phyloP scores from a whole-genome alignment of 2,113 vertebrate species.

The Salvelinus fontinalis region DNA sequence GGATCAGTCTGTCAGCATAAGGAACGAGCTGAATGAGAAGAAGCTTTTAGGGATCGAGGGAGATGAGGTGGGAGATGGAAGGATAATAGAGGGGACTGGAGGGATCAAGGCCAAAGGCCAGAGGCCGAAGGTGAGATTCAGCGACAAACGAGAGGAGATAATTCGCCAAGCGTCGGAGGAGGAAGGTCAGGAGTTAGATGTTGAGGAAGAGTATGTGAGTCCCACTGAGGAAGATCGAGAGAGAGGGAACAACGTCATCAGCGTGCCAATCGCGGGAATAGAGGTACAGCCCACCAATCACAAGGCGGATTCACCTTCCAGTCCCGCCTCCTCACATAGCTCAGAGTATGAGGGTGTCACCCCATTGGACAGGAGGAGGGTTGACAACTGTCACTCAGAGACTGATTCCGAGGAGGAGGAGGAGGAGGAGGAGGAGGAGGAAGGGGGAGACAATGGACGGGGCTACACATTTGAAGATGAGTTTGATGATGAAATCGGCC shows the following conservation, averaged over 20 bases:
- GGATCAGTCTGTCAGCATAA: conserved; percentile 43
- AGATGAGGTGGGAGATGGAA: conserved; percentile 48
- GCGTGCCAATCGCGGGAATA: conserved; percentile 5
- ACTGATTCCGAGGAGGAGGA: conserved; percentile 66
- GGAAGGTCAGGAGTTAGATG: conserved; percentile 53
- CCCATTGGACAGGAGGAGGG: conserved; percentile 74
- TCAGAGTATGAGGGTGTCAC: conserved; percentile 73
- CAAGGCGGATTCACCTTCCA: conserved; percentile 63
- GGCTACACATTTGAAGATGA: conserved; percentile 81
- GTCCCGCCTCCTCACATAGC: conserved; percentile 72
- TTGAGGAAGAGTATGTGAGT: conserved; percentile 42
- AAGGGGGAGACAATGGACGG: conserved; percentile 52
- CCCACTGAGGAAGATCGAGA: conserved; percentile 43
- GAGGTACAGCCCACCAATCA: conserved; percentile 55
- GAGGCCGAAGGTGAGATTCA: conserved; percentile 77
- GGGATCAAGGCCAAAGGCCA: conserved; percentile 65
- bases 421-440: conserved; percentile 5
- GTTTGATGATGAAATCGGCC: conserved; percentile 82
- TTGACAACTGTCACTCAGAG: conserved; percentile 67
- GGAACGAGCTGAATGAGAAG: conserved; percentile 60
- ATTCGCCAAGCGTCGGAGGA: conserved; percentile 71
- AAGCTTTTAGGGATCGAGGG: conserved; percentile 52
- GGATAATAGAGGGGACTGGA: conserved; percentile 64
- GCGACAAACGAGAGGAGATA: conserved; percentile 78
- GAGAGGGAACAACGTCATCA: conserved; percentile 28